Conservation (phyloP, 2,888 invertebrate species). For the Lamellibrachia satsuma region DNA sequence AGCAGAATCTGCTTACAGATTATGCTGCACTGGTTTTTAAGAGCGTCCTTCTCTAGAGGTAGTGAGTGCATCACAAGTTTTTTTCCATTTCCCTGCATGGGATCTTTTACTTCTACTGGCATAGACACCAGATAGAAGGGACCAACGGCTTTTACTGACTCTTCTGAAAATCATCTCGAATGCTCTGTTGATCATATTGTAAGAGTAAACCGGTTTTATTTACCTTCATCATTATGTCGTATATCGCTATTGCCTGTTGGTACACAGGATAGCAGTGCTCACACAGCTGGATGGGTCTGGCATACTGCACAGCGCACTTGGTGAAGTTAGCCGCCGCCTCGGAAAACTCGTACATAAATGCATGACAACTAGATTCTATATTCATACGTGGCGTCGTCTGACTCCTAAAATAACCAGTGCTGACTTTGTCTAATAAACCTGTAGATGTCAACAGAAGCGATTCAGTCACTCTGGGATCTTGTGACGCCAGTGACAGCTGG, state of each 20-base stretch:
- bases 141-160: too few relatives aligned
- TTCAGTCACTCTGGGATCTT: neutral
- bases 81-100: too few relatives aligned
- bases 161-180: too few relatives aligned
- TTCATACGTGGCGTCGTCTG: neutral
- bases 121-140: too few relatives aligned
- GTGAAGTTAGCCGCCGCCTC: constrained; percentile 26
- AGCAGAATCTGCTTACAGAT: too few relatives aligned
- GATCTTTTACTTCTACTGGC: too few relatives aligned
- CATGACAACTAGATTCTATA: neutral
- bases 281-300: constrained; percentile 23
- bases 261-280: constrained; percentile 6
- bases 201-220: neutral
- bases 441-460: neutral
- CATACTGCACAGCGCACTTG: constrained; percentile 20
- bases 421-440: neutral
- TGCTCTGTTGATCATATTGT: neutral
- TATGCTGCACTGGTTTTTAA: too few relatives aligned
- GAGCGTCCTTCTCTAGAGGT: too few relatives aligned
- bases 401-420: neutral
- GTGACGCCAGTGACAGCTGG: neutral
- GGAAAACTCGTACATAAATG: constrained; percentile 8
- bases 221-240: constrained; percentile 25
- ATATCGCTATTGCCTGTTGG: constrained; percentile 18
- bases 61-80: too few relatives aligned